These are phyloP conservation scores for Diplolepis rosae DNA, from an alignment of 2,888 invertebrate species.

Conservation along the genomic window DNA sequence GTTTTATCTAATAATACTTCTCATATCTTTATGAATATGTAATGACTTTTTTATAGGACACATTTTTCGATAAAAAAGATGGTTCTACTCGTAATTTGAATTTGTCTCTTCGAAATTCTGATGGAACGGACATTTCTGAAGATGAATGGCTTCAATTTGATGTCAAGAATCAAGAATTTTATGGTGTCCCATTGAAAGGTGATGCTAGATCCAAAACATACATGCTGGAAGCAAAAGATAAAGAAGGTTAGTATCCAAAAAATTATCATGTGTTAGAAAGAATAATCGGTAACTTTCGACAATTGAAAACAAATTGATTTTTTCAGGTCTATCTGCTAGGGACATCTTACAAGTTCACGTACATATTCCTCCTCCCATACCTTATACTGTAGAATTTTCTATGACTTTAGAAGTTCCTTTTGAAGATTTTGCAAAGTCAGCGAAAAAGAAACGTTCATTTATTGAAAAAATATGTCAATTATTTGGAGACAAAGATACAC, in stretches of 20 bases:
- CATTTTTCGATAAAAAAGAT: conserved; percentile 93
- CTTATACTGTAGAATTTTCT: conserved; percentile 86
- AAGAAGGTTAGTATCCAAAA: conserved; percentile 54
- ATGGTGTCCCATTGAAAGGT: conserved; percentile 83
- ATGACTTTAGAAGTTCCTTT: conserved; percentile 84
- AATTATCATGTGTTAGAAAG: no score
- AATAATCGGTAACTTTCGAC: neutral
- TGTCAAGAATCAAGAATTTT: conserved; percentile 90
- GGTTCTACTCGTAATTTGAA: conserved; percentile 83
- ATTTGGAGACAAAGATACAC: conserved; percentile 84
- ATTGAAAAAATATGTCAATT: conserved; percentile 86
- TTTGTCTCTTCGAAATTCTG: conserved; percentile 83
- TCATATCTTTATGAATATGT: neutral
- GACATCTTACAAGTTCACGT: conserved; percentile 88
- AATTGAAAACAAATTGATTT: neutral
- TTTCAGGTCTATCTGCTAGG: conserved; percentile 77
- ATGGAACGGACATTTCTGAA: conserved; percentile 80
- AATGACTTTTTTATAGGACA: conserved; percentile 77
- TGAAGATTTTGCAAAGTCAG: conserved; percentile 81
- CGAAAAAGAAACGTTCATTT: conserved; percentile 85
- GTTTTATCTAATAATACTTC: neutral
- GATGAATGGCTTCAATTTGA: conserved; percentile 93
- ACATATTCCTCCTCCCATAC: conserved; percentile 78
- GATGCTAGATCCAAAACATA: conserved; percentile 87
- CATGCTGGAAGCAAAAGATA: conserved; percentile 78